Evolutionary conservation across 1,140 invertebrate genomes (phyloP).

Genomic region (Drosophila santomea): DNA sequence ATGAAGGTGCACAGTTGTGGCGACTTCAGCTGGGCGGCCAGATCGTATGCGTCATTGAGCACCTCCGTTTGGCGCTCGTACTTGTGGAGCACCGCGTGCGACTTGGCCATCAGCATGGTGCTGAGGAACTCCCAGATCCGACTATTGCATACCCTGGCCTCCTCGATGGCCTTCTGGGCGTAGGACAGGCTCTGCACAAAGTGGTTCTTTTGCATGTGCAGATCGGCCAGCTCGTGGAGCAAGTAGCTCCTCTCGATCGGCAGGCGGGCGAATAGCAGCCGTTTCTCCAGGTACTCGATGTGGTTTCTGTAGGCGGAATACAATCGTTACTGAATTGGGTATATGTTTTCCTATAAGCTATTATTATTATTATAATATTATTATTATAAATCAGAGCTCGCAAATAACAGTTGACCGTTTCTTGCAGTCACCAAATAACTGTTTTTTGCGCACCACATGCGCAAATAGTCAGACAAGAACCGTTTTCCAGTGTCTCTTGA

Average conservation of each 20-base stretch:
- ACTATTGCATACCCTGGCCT: conserved; percentile 57
- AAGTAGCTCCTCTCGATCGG: conserved; percentile 74
- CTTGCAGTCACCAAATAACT: too few species aligned
- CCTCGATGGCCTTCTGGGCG: conserved; percentile 54
- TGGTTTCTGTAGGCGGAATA: conserved; percentile 1
- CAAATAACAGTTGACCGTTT: too few species aligned
- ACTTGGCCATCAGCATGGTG: conserved; percentile 67
- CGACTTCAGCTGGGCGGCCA: conserved; percentile 60
- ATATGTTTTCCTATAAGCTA: too few species aligned
- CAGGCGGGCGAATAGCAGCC: conserved; percentile 59
- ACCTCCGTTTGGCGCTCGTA: conserved; percentile 62
- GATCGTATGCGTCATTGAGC: conserved; percentile 51
- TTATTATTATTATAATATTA: too few species aligned
- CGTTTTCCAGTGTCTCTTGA: too few species aligned
- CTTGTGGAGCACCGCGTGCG: conserved; percentile 70
- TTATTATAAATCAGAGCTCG: too few species aligned
- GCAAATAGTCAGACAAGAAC: too few species aligned
- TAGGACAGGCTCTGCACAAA: conserved; percentile 56
- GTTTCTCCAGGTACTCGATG: conserved; percentile 44
- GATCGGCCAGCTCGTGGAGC: conserved; percentile 69
- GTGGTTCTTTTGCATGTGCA: conserved; percentile 52
- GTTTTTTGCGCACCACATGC: too few species aligned
- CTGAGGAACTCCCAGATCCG: conserved; percentile 69
- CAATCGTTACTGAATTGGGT: too few species aligned
- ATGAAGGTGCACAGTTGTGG: conserved; percentile 60